phyloP scores from a whole-genome alignment of 2,113 vertebrate species.

The Thunnus thynnus region DNA sequence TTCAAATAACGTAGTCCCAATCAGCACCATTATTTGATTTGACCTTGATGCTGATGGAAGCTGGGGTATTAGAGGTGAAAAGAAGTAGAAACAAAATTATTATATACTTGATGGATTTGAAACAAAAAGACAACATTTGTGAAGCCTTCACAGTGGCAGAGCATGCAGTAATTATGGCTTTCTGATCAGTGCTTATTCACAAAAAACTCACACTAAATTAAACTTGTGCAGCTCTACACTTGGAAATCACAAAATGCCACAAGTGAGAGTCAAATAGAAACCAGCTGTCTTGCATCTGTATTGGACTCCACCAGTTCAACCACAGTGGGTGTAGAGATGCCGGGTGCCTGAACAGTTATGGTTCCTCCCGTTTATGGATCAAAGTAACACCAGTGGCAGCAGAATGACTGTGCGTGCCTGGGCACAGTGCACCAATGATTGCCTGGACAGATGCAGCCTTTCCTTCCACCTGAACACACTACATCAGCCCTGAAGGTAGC shows the following conservation, averaged over 20 bases:
- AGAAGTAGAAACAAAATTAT: background rate
- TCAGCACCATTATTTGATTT: slow-evolving; percentile 4
- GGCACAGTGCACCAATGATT: slow-evolving; percentile 52
- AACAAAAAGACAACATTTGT: slow-evolving; percentile 2
- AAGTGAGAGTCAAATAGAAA: slow-evolving; percentile 5
- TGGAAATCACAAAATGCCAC: background rate
- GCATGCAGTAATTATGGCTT: slow-evolving; percentile 4
- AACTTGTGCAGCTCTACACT: background rate
- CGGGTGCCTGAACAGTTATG: slow-evolving; percentile 39
- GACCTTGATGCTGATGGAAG: slow-evolving; percentile 5
- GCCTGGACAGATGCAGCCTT: slow-evolving; percentile 62
- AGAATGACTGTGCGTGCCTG: slow-evolving; percentile 43
- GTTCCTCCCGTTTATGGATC: slow-evolving; percentile 36
- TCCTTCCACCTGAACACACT: slow-evolving; percentile 77
- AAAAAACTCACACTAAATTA: background rate
- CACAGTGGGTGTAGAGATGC: slow-evolving; percentile 2
- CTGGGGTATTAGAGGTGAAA: background rate
- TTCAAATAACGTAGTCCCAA: background rate
- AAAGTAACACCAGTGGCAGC: slow-evolving; percentile 49
- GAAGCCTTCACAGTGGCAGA: background rate
- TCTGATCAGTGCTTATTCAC: slow-evolving; percentile 2
- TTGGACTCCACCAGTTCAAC: slow-evolving; percentile 29
- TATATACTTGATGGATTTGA: background rate
- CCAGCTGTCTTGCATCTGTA: slow-evolving; percentile 17
- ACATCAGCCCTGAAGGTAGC: slow-evolving; percentile 75